phyloP scores from a whole-genome alignment of 2,113 vertebrate species.

The Vidua chalybeata region DNA sequence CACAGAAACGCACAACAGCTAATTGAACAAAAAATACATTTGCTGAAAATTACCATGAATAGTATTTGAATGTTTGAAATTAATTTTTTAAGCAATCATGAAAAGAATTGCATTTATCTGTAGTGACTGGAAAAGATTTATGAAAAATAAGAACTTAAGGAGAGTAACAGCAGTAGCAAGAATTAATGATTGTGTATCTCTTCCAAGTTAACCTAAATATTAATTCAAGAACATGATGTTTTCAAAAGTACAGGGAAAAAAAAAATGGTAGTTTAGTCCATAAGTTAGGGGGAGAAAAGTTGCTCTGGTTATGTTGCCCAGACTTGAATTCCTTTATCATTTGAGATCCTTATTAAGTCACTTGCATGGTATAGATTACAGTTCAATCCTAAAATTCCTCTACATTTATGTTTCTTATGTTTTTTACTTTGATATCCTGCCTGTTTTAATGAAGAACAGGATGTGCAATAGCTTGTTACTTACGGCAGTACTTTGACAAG shows the following conservation, averaged over 20 bases:
- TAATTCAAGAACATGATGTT: slow-evolving; percentile 25
- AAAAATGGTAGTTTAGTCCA: background rate
- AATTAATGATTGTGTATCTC: background rate
- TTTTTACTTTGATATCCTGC: slow-evolving; percentile 71
- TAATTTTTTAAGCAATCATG: background rate
- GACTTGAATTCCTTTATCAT: slow-evolving; percentile 64
- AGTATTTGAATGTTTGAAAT: background rate
- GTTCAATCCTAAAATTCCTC: slow-evolving; percentile 68
- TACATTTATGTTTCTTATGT: slow-evolving; percentile 67
- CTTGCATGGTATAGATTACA: slow-evolving; percentile 70
- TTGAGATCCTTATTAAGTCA: slow-evolving; percentile 68
- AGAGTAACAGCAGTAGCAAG: background rate
- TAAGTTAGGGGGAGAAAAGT: background rate
- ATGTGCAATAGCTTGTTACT: slow-evolving; percentile 64
- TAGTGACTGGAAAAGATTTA: background rate
- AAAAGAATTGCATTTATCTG: background rate
- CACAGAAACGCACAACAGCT: background rate
- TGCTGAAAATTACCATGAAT: background rate
- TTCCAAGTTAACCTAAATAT: background rate
- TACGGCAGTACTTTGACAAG: slow-evolving; percentile 64
- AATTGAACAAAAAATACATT: background rate
- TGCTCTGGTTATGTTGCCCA: slow-evolving; percentile 37
- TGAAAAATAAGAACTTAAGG: background rate
- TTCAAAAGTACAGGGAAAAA: background rate
- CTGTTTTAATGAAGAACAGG: slow-evolving; percentile 72